Conservation (phyloP, 1,140 invertebrate genomes). For the Dolichoris vasculosae region DNA sequence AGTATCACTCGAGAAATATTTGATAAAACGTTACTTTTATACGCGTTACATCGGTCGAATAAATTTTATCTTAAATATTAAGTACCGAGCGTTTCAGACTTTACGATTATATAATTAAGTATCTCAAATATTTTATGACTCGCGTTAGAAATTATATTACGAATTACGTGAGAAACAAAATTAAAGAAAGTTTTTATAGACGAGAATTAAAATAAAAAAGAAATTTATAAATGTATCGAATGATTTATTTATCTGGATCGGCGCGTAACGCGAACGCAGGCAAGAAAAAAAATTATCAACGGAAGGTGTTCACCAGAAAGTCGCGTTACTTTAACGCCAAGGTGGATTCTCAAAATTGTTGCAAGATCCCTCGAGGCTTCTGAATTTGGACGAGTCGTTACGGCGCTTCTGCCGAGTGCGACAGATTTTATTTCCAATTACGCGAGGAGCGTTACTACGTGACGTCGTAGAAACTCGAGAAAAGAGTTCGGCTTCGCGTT, state of each 20-base stretch:
- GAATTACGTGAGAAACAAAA: background rate
- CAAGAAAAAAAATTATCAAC: background rate
- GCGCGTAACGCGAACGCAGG: background rate
- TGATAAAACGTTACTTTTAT: too few species aligned
- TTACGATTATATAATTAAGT: background rate
- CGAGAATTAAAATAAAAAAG: background rate
- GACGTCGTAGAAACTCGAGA: constrained; percentile 68
- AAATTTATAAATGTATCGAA: too few species aligned
- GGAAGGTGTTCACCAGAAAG: constrained; percentile 74
- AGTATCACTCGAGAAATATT: too few species aligned
- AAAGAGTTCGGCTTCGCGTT: constrained; percentile 70
- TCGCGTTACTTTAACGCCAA: constrained; percentile 76
- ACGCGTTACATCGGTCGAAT: too few species aligned
- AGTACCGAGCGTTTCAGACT: too few species aligned
- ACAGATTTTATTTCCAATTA: constrained; percentile 63
- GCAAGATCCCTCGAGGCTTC: constrained; percentile 83
- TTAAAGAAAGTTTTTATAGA: background rate
- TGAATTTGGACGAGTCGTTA: constrained; percentile 71
- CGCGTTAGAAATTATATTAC: background rate
- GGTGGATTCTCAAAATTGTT: constrained; percentile 80
- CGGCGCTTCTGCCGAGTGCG: constrained; percentile 53
- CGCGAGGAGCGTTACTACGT: constrained; percentile 62
- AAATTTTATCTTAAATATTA: too few species aligned
- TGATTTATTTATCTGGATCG: background rate
- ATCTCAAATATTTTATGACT: background rate